These are phyloP conservation scores for Mantis religiosa DNA, from an alignment of 2,888 invertebrate genomes.

Conservation along the genomic window DNA sequence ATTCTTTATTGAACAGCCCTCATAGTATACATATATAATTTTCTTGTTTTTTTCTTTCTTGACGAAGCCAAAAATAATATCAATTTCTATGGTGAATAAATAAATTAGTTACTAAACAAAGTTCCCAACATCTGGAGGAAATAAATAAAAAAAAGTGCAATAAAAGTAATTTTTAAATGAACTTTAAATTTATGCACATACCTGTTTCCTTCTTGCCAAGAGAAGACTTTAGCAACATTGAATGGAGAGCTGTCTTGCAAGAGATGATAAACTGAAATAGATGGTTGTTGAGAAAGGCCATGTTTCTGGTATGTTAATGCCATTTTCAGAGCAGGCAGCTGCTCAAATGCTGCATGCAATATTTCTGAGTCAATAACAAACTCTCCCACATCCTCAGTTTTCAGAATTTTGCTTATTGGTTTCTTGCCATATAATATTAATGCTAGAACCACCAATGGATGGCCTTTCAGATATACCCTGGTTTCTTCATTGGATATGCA, in stretches of 20 bases:
- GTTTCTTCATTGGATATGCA: constrained; percentile 51
- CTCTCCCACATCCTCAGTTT: neutral
- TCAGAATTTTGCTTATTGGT: constrained; percentile 34
- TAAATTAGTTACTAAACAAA: too few relatives aligned
- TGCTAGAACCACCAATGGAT: constrained; percentile 56
- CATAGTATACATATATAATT: too few relatives aligned
- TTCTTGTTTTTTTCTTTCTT: too few relatives aligned
- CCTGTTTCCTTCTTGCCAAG: constrained; percentile 15
- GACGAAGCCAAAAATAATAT: too few relatives aligned
- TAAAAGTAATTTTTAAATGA: neutral
- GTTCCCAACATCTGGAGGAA: too few relatives aligned
- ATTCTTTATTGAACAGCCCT: too few relatives aligned
- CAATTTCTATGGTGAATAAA: too few relatives aligned
- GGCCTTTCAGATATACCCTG: constrained; percentile 52
- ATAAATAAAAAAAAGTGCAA: neutral
- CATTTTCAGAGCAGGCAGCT: constrained; percentile 34
- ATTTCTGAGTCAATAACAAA: neutral
- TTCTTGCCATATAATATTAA: constrained; percentile 54
- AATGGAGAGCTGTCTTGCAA: constrained; percentile 22
- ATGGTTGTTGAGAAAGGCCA: neutral
- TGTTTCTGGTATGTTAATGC: neutral
- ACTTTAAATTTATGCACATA: neutral
- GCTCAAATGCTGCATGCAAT: neutral
- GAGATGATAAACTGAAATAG: constrained; percentile 24
- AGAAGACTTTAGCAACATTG: constrained; percentile 21